These are phyloP conservation scores for Anolis apletophallus DNA, from an alignment of 2,797 vertebrate species.

Conservation along the genomic window DNA sequence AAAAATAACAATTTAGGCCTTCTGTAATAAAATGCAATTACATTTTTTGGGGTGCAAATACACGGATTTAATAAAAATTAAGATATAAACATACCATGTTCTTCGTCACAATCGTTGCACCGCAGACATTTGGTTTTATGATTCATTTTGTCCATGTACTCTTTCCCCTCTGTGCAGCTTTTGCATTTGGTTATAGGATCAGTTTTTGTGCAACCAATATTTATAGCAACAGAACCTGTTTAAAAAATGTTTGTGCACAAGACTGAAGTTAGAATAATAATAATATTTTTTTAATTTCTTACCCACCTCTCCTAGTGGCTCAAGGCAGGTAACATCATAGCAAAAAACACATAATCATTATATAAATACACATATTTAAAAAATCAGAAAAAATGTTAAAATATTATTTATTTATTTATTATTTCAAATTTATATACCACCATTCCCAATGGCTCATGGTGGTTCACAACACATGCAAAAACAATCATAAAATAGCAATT, in stretches of 20 bases:
- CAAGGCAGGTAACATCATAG: too few species aligned
- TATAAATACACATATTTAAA: too few species aligned
- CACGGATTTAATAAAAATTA: background rate
- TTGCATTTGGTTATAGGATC: background rate
- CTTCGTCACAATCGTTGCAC: slow-evolving; percentile 30
- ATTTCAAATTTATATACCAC: too few species aligned
- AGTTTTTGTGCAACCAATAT: slow-evolving; percentile 5
- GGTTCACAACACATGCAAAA: too few species aligned
- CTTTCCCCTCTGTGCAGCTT: slow-evolving; percentile 47
- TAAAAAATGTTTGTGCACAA: background rate
- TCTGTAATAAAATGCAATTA: background rate
- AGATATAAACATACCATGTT: slow-evolving; percentile 40
- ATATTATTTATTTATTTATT: too few species aligned
- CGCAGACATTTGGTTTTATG: fast-evolving
- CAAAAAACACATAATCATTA: too few species aligned
- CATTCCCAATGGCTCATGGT: too few species aligned
- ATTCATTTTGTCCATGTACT: slow-evolving; percentile 49
- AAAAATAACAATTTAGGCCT: background rate
- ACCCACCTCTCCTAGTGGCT: too few species aligned
- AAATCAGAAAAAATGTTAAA: too few species aligned
- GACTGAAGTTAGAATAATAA: background rate
- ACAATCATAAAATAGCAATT: too few species aligned
- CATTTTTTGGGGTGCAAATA: background rate
- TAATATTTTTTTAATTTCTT: too few species aligned
- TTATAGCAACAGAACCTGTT: slow-evolving; percentile 64